phyloP scores from a whole-genome alignment of 2,113 vertebrate species.

The Orientallactaga bullata region DNA sequence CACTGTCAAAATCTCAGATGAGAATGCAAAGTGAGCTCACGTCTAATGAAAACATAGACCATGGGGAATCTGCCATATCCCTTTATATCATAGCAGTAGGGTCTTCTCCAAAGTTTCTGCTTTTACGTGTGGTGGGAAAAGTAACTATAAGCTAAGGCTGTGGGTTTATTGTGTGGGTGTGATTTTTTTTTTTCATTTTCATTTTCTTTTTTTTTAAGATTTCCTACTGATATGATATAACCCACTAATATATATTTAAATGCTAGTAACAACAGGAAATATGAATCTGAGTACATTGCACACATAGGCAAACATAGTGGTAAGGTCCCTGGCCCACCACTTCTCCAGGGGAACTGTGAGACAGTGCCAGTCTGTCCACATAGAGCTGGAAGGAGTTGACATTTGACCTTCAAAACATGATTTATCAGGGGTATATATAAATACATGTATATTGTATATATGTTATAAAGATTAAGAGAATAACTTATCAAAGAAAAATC shows the following conservation, averaged over 20 bases:
- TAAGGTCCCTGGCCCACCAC: constrained; percentile 77
- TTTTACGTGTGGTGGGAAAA: constrained; percentile 74
- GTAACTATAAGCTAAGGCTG: constrained; percentile 61
- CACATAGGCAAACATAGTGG: constrained; percentile 73
- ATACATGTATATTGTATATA: constrained; percentile 90
- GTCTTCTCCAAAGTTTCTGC: constrained; percentile 75
- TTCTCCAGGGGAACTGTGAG: constrained; percentile 79
- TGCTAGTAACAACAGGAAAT: constrained; percentile 78
- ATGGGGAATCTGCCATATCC: constrained; percentile 68
- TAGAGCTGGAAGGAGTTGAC: constrained; percentile 84
- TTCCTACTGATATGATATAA: constrained; percentile 87
- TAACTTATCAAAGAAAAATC: constrained; percentile 90
- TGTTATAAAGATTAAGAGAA: constrained; percentile 89
- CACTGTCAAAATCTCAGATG: constrained; percentile 42
- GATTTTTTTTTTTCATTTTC: constrained; percentile 40
- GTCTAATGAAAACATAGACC: constrained; percentile 73
- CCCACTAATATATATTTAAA: constrained; percentile 80
- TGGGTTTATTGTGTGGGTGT: not conserved
- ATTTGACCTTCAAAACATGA: constrained; percentile 88
- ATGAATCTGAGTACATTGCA: constrained; percentile 78
- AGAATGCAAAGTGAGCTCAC: constrained; percentile 61
- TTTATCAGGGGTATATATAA: constrained; percentile 90
- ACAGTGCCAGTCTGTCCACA: constrained; percentile 80
- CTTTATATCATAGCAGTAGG: constrained; percentile 84
- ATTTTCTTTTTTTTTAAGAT: constrained; percentile 42